Conservation (phyloP, 2,797 vertebrate species). For the Melanotaenia nigrans region DNA sequence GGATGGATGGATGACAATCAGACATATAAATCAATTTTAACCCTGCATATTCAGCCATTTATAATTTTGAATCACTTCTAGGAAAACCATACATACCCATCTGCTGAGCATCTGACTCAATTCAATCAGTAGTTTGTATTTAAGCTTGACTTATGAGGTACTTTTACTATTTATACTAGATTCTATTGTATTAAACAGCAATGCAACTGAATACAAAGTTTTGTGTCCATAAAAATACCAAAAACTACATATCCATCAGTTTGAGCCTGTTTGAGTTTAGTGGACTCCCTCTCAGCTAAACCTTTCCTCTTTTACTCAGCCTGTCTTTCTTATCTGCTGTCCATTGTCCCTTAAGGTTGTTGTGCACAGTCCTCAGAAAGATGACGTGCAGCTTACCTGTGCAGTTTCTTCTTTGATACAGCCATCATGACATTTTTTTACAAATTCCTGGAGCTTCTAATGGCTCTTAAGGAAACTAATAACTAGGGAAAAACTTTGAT, state of each 20-base stretch:
- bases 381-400: not conserved
- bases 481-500: not conserved
- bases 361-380: not conserved
- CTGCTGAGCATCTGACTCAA: slow-evolving; percentile 1
- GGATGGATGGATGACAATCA: slow-evolving; percentile 4
- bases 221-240: not conserved
- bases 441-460: not conserved
- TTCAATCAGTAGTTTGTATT: not conserved
- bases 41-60: not conserved
- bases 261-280: not conserved
- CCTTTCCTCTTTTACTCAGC: not conserved
- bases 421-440: not conserved
- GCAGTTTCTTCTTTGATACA: not conserved
- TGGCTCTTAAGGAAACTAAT: not conserved
- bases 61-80: not conserved
- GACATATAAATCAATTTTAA: not conserved
- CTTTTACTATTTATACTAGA: not conserved
- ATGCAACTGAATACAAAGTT: not conserved
- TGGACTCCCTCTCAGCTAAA: not conserved
- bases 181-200: not conserved
- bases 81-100: not conserved
- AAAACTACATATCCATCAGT: not conserved
- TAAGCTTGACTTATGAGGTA: not conserved
- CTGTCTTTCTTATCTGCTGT: not conserved
- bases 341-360: not conserved